Conservation (phyloP, 2,888 invertebrate genomes). For the Elmis aenea region DNA sequence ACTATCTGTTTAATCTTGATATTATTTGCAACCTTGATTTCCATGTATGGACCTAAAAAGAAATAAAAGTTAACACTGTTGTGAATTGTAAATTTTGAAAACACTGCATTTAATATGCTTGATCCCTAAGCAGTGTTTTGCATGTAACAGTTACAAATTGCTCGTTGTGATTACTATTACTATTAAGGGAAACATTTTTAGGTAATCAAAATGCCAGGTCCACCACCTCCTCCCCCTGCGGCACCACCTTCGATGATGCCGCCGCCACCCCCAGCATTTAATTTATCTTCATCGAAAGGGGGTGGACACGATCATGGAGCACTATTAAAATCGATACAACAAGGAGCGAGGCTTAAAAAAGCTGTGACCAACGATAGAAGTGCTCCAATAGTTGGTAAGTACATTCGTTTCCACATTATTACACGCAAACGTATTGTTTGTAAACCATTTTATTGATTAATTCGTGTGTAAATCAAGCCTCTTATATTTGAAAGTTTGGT, state of each 20-base stretch:
- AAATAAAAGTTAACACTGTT: no score
- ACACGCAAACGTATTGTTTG: conserved; percentile 8
- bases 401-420: conserved; percentile 6
- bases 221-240: conserved; percentile 61
- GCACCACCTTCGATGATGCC: conserved; percentile 62
- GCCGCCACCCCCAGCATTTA: conserved; percentile 55
- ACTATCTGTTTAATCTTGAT: no score
- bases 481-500: background rate
- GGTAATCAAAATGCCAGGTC: conserved; percentile 48
- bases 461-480: background rate
- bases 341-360: conserved; percentile 77
- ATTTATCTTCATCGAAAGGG: conserved; percentile 47
- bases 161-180: no score
- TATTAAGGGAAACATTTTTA: no score
- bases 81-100: no score
- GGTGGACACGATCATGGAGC: conserved; percentile 61
- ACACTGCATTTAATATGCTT: no score
- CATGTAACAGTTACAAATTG: no score
- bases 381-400: conserved; percentile 66
- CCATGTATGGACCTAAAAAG: background rate
- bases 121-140: no score
- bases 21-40: conserved; percentile 6
- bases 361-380: conserved; percentile 88
- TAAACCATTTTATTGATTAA: background rate
- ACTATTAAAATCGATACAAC: conserved; percentile 75